Conservation (phyloP, 1,140 invertebrate genomes). For the Drosophila navojoa region DNA sequence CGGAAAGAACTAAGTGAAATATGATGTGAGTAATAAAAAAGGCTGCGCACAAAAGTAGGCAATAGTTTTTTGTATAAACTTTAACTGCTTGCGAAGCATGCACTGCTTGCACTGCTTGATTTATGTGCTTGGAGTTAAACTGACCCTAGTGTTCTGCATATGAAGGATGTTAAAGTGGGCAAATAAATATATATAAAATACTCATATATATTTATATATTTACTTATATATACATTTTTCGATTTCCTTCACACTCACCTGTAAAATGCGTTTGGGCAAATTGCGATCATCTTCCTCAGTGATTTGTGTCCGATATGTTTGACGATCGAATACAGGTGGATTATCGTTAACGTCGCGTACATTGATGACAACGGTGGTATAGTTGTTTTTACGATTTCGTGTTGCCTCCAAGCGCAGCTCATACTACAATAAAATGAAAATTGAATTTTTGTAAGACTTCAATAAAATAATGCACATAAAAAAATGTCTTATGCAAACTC, state of each 20-base stretch:
- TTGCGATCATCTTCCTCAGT: conserved; percentile 88
- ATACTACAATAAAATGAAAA: conserved; percentile 83
- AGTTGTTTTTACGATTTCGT: conserved; percentile 87
- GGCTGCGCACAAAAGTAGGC: conserved; percentile 36
- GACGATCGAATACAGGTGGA: conserved; percentile 87
- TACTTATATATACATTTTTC: no score
- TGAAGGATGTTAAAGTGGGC: not conserved
- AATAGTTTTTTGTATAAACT: not conserved
- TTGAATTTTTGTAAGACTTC: not conserved
- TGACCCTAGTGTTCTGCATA: not conserved
- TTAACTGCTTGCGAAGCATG: no score
- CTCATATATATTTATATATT: no score
- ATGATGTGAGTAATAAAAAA: not conserved
- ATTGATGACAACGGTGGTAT: conserved; percentile 87
- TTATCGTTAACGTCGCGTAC: conserved; percentile 88
- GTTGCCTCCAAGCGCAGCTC: conserved; percentile 87
- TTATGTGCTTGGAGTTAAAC: no score
- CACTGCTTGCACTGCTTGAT: no score
- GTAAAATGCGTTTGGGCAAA: conserved; percentile 87
- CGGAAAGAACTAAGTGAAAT: not conserved
- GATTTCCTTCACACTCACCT: conserved; percentile 83
- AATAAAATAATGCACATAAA: not conserved
- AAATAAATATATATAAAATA: not conserved
- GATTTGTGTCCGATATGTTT: conserved; percentile 88
- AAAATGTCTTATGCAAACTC: conserved; percentile 29